Evolutionary conservation across 2,888 invertebrate genomes (phyloP), one percentile per base, ranked within the genome.

Genomic region (Platycheirus rosarum): DNA sequence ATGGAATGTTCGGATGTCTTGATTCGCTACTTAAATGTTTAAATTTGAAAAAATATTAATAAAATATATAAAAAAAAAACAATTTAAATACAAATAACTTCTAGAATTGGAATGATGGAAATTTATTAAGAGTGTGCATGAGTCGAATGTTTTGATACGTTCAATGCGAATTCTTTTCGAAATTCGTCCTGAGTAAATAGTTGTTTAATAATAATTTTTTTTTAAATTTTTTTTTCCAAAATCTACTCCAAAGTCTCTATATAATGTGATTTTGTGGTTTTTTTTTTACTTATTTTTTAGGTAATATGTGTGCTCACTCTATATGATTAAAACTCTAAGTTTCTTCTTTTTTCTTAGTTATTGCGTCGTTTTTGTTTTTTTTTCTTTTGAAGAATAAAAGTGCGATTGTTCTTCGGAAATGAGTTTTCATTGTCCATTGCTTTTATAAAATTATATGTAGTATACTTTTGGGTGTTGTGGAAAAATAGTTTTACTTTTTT

Each of bases 271-370:
- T 84, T 82, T 74, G 66, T 74, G 70, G 53, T 79, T 79, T 57
- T 84, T 69, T 73, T 78, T 79, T 57, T 84, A 73, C 78, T 78
- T 79, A 70, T 51, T 63, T 68, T 68, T 75, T 60, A 78, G 77
- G 73, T 79, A 79, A 79, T 84, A 69, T 73, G 73, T 79, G 78
- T 79, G 75, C 84, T 84, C 84, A 84, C 84, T 84, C 84, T 57
- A 57, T 84, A 84, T 78, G 65, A 53, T 78, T 74, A n/a, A 74
- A 84, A 74, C 35, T 74, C 78, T 84, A 84, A 84, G 49, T 78
- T 65, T 57, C 55, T 65, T 66, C 55, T 49, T 13, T 11, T 69
- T 53, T 42, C 35, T 42, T 62, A 79, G 76, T 70, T 78, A 78
- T 78, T 84, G 84, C 65, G 71, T 42, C 57, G 14, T 51, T 46